Base-by-base conservation (phyloP, 2,888 invertebrate species). In the Sarcophaga carnaria region DNA sequence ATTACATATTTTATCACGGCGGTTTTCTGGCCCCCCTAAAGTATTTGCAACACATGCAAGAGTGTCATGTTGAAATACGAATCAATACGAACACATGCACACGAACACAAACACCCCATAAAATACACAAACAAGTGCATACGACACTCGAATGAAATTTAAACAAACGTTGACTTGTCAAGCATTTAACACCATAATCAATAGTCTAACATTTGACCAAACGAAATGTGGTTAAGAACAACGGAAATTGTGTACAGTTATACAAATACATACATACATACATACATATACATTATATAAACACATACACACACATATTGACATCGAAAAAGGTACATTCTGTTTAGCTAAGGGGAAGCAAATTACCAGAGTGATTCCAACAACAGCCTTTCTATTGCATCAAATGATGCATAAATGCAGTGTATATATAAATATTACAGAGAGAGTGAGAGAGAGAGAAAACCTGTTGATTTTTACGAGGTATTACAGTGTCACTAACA, bases 151-250 rank as follows among this genome's bases (percentile, higher is more conserved):
- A 2, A 37, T 37, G 37, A 81, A 75, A 69, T 75, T 17, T 69
- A 54, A 14, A 63, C 62, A 81, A 47, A 27, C 37, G 60, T 59
- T 77, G 80, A 80, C 80, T 63, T 59, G 76, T 77, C 78, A 74
- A 69, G 54, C 74, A 74, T 78, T 79, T 83, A 74, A 74, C 78
- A 78, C 63, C 54, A 69, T 79, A 75, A 79, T 79, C 74, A 83
- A 79, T 83, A 60, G 70, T 64, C 59, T 22, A 75, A 79, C 74
- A 74, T 83, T 83, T 83, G 75, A 75, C 79, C 79, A 66, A 63
- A 70, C 79, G 64, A 70, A 63, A 45, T 79, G 69, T 70, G 79
- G 83, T 74, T 63, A n/a, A 25, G 60, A 49, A 47, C 17, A 63
- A 62, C 70, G 5, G 22, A 71, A 60, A 25, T 54, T 12, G n/a